Base-by-base conservation (phyloP, 2,113 vertebrate genomes). In the Lanius collurio region DNA sequence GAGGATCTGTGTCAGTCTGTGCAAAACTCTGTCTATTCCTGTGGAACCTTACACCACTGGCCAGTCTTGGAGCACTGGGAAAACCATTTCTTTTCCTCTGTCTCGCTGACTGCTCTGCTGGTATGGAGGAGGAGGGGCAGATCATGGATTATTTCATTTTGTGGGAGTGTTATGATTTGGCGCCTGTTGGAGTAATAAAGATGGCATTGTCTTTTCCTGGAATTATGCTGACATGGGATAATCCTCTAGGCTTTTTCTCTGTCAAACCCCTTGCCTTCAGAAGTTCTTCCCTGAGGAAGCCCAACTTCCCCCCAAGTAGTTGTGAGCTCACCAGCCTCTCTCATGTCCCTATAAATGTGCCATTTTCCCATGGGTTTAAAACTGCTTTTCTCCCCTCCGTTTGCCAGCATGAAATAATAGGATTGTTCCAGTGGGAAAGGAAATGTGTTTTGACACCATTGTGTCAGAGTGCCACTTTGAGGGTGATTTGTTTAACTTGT, bases 371-470 rank as follows among this genome's bases (percentile, higher is more conserved):
- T 41, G 78, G 31, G 56, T 77, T 90, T 83, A 56, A 80, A 88
- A 56, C 30, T 0, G 0, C 83, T 76, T 89, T 95, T 91, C 86
- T 87, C 39, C 59, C 42, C 64, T 75, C 46, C 0, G 0, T 83
- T 94, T 85, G 55, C 62, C 59, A 20, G 35, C 71, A 37, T 41
- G 67, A 84, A 93, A 67, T 91, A 79, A 94, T 46, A 79, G 49
- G 56, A 77, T 90, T 92, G 79, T 92, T 89, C 68, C 71, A 78
- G 80, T 70, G 85, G 87, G 90, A 92, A 85, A 57, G 87, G 64
- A 95, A 91, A 89, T 77, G 67, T 80, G 60, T 95, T 97, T 90
- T 93, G 89, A 96, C 93, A 96, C 82, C 83, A 44, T 77, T 93
- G 90, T 95, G 86, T 95, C 83, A 87, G 77, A 85, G 65, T 90